Evolutionary conservation across 2,888 invertebrate species (phyloP), one percentile per base, ranked within the genome.

Genomic region (Synanthedon tipuliformis): DNA sequence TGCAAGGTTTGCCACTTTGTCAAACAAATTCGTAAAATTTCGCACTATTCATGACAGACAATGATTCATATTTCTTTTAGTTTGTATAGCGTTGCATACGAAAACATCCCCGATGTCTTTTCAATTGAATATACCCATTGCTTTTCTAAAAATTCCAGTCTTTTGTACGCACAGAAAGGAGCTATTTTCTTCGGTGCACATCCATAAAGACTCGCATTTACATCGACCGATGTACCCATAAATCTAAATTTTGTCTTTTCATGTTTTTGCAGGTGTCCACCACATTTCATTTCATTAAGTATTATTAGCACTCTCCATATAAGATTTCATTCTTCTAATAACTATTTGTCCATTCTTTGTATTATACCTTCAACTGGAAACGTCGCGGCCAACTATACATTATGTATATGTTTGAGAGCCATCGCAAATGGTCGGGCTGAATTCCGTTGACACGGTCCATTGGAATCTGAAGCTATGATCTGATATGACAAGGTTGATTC

Each of bases 151-250:
- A 34, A 34, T 34, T 13, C 13, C 15, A n/a, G 45, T 45, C 45
- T 62, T 68, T 77, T 75, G 72, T 74, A 64, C 60, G 54, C 55
- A 60, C 68, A 69, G 74, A 78, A 76, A 75, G 71, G 68, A 59
- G 65, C 71, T 69, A 81, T 83, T 84, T 79, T 80, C 80, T 75
- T 67, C 74, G 76, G 70, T 71, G 67, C 68, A 68, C 69, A 66
- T 69, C 65, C 61, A 64, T 61, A 62, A 71, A 65, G 62, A 55
- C 55, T 58, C 54, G 52, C 66, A 65, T 23, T 23, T 70, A 70
- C 68, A 67, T 71, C 67, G 61, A 8, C 7, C 34, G 10, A 34
- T 34, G 65, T 59, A 59, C 62, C 63, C 70, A 78, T 84, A 83
- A 83, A 83, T 84, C 81, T 78, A 65, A 69, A 64, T 59, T 66